These are phyloP conservation scores for Andrena praecox DNA, from an alignment of 2,888 invertebrate species.

Conservation along the genomic window DNA sequence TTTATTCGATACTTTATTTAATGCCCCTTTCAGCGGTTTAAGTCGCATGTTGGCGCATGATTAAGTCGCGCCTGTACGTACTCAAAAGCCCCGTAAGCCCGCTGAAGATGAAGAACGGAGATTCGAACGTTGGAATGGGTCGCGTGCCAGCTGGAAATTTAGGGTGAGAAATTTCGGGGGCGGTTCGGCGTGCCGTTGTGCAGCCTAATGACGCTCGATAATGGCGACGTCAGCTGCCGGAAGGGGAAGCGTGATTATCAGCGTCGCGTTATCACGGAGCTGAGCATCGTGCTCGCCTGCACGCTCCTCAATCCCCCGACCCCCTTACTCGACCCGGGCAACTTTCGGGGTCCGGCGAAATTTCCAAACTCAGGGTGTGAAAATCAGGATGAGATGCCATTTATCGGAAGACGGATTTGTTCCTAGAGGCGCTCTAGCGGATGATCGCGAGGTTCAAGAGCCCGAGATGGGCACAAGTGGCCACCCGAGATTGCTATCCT, in stretches of 20 bases:
- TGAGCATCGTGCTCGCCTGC: conserved; percentile 9
- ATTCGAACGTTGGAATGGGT: conserved; percentile 28
- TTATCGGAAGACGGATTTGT: no score
- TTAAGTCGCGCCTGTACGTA: no score
- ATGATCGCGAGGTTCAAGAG: neutral
- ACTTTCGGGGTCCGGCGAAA: no score
- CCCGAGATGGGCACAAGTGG: neutral
- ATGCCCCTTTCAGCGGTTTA: no score
- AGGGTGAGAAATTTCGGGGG: conserved; percentile 47
- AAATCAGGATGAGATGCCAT: no score
- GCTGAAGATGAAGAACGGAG: neutral
- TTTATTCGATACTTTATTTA: no score
- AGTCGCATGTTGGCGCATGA: no score
- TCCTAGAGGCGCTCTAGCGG: no score
- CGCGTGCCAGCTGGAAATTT: conserved; percentile 46
- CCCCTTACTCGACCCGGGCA: no score
- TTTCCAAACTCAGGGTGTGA: no score
- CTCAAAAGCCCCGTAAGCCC: neutral
- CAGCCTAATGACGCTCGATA: conserved; percentile 49
- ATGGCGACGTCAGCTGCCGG: conserved; percentile 38
- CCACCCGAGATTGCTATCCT: neutral
- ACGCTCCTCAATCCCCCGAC: neutral
- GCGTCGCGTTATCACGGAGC: conserved; percentile 12
- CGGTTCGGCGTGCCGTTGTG: conserved; percentile 33
- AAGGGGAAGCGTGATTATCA: conserved; percentile 22